phyloP scores from a whole-genome alignment of 1,140 invertebrate species.

The Chionoecetes opilio region DNA sequence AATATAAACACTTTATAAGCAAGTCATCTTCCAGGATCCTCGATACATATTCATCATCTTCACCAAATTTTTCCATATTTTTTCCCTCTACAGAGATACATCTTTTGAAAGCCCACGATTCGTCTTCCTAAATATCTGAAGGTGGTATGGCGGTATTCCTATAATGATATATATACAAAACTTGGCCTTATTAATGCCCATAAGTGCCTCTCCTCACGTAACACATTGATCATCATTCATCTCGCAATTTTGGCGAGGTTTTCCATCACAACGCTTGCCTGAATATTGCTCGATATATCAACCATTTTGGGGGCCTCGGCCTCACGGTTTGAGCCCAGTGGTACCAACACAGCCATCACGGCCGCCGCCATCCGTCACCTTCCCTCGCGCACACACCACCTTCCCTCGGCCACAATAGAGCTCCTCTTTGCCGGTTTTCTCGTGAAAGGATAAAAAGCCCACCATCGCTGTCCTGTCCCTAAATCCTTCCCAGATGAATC shows the following conservation, averaged over 20 bases:
- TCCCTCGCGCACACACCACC: background rate
- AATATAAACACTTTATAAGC: conserved; percentile 60
- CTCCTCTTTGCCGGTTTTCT: background rate
- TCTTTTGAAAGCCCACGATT: conserved; percentile 74
- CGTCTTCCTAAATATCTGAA: conserved; percentile 73
- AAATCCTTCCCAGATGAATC: conserved; percentile 60
- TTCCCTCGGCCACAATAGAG: background rate
- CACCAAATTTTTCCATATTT: conserved; percentile 48
- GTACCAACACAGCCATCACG: conserved; percentile 66
- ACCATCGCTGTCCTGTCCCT: conserved; percentile 35
- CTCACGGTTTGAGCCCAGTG: conserved; percentile 73
- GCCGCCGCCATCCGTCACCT: conserved; percentile 34
- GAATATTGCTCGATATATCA: conserved; percentile 79
- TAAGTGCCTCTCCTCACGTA: conserved; percentile 77
- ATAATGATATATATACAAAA: conserved; percentile 80
- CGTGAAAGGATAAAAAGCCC: conserved; percentile 36
- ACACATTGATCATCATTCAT: conserved; percentile 78
- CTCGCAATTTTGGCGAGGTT: conserved; percentile 79
- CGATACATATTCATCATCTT: conserved; percentile 64
- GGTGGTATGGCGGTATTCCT: conserved; percentile 75
- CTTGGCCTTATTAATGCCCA: conserved; percentile 79
- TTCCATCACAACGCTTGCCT: conserved; percentile 79
- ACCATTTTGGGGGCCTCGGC: conserved; percentile 72
- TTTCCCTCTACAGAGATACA: conserved; percentile 69
- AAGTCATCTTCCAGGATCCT: background rate